phyloP scores from a whole-genome alignment of 2,113 vertebrate species.

The Cisticola juncidis region DNA sequence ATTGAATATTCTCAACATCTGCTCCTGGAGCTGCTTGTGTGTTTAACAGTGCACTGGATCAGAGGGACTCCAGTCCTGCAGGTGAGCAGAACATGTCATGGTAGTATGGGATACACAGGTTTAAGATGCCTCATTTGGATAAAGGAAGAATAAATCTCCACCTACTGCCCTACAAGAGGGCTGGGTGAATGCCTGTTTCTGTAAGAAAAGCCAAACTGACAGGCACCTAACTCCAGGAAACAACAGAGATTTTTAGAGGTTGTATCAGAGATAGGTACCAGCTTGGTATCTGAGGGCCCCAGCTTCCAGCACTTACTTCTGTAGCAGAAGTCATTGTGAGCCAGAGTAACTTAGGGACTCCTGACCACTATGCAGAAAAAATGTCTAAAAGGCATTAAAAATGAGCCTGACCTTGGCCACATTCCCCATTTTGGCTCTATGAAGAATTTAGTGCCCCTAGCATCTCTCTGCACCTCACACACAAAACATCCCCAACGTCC shows the following conservation, averaged over 20 bases:
- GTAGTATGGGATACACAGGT: neutral
- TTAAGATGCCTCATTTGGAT: neutral
- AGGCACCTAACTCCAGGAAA: neutral
- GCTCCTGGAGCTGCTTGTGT: neutral
- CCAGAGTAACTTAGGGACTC: neutral
- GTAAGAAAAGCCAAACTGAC: neutral
- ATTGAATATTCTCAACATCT: neutral
- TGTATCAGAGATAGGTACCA: neutral
- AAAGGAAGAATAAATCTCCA: neutral
- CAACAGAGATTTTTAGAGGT: neutral
- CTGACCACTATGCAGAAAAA: neutral
- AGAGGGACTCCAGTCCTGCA: neutral
- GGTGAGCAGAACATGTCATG: neutral
- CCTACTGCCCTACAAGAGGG: neutral
- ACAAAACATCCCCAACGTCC: neutral
- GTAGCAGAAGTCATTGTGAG: neutral
- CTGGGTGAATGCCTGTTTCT: neutral
- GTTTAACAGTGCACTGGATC: neutral
- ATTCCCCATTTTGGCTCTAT: neutral
- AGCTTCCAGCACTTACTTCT: neutral
- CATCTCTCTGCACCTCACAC: neutral
- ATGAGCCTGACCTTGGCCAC: neutral
- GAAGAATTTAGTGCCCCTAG: neutral
- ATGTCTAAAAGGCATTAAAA: neutral
- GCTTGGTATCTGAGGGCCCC: neutral